Evolutionary conservation across 2,797 vertebrate genomes (phyloP).

Genomic region (Apogon talboti): DNA sequence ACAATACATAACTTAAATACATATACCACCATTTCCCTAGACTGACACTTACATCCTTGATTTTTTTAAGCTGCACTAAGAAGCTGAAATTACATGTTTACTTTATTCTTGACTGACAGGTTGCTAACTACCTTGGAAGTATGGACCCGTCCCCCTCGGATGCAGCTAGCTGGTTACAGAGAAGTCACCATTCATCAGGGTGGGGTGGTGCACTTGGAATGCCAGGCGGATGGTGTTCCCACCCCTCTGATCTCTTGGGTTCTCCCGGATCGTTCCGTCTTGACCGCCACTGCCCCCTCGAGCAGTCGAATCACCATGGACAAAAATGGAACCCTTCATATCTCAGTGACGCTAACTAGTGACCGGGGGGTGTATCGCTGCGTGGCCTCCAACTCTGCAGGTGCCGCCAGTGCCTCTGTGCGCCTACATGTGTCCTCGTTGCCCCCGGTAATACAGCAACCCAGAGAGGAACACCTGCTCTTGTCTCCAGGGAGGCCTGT

Average conservation of each 20-base stretch:
- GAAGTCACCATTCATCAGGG: constrained; percentile 91
- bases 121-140: constrained; percentile 85
- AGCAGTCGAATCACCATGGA: constrained; percentile 81
- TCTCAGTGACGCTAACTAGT: constrained; percentile 82
- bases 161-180: constrained; percentile 83
- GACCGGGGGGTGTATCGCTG: constrained; percentile 93
- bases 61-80: background rate
- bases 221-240: constrained; percentile 88
- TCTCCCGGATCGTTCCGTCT: constrained; percentile 86
- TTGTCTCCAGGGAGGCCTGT: constrained; percentile 83
- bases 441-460: constrained; percentile 90
- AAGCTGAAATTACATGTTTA: background rate
- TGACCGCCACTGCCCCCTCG: constrained; percentile 77
- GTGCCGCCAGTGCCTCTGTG: constrained; percentile 88
- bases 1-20: no score
- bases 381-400: constrained; percentile 91
- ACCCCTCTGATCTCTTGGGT: constrained; percentile 91
- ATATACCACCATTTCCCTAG: no score
- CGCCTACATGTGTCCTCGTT: constrained; percentile 89
- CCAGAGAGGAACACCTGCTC: constrained; percentile 84
- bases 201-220: constrained; percentile 86
- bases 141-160: constrained; percentile 86
- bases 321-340: constrained; percentile 88
- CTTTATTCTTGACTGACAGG: constrained; percentile 60
- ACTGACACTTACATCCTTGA: no score